phyloP scores from a whole-genome alignment of 2,797 vertebrate species.

The Thaleichthys pacificus region DNA sequence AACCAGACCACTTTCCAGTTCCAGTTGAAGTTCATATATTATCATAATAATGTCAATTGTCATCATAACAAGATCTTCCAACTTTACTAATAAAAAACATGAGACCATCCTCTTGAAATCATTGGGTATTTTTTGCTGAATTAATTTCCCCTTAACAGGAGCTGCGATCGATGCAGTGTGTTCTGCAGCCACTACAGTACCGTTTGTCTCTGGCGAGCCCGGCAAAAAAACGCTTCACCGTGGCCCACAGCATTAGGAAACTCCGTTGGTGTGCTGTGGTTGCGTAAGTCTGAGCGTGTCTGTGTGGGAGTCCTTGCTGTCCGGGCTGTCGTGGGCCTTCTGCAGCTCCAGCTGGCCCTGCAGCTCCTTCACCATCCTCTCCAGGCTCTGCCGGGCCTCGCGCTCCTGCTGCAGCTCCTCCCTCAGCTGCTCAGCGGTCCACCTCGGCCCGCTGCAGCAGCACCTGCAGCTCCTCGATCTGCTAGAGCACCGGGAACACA shows the following conservation, averaged over 20 bases:
- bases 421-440: constrained; percentile 88
- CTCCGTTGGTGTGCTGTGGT: constrained; percentile 48
- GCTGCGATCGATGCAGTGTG: constrained; percentile 44
- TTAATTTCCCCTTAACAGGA: constrained; percentile 45
- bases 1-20: constrained; percentile 70
- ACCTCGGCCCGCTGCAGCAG: constrained; percentile 92
- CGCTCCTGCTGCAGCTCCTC: constrained; percentile 88
- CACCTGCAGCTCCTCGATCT: constrained; percentile 92
- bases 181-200: constrained; percentile 10
- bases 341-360: constrained; percentile 88
- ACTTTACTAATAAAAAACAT: constrained; percentile 44
- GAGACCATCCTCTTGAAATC: constrained; percentile 22
- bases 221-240: constrained; percentile 35
- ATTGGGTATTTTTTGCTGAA: constrained; percentile 30
- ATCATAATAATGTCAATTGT: constrained; percentile 57
- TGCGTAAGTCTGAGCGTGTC: constrained; percentile 54
- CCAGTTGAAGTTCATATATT: constrained; percentile 59
- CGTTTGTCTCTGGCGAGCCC: constrained; percentile 46
- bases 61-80: constrained; percentile 43
- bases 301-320: constrained; percentile 21
- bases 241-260: constrained; percentile 52
- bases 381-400: constrained; percentile 90
- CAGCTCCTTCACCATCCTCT: constrained; percentile 90
- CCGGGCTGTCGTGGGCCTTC: constrained; percentile 54
- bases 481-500: constrained; percentile 18